phyloP scores from a whole-genome alignment of 2,797 vertebrate species.

The Acipenser transmontanus region DNA sequence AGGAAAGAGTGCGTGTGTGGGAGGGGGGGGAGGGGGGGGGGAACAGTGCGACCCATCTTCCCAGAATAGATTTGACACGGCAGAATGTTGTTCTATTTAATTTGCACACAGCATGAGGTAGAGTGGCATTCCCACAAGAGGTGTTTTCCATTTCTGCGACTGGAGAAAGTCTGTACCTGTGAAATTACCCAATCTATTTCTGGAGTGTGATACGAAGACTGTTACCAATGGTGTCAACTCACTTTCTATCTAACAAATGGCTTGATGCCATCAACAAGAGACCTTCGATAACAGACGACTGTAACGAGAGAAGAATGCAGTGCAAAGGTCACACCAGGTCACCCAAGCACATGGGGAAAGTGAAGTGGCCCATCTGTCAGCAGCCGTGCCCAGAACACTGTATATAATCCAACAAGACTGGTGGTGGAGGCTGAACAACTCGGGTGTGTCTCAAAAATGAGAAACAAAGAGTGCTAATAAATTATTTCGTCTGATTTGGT shows the following conservation, averaged over 20 bases:
- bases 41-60: too few species aligned
- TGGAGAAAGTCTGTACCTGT: neutral
- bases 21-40: too few species aligned
- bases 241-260: neutral
- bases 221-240: neutral
- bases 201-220: neutral
- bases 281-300: neutral
- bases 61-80: too few species aligned
- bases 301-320: neutral
- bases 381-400: too few species aligned
- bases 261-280: neutral
- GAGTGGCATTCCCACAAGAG: neutral
- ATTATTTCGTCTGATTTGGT: too few species aligned
- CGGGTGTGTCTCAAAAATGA: too few species aligned
- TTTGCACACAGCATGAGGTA: neutral
- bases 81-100: neutral
- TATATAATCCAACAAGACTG: too few species aligned
- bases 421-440: too few species aligned
- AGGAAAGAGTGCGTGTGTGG: too few species aligned
- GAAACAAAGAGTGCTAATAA: too few species aligned
- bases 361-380: neutral
- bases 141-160: neutral
- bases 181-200: slow-evolving; percentile 1
- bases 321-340: neutral
- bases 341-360: neutral